Evolutionary conservation across 2,113 vertebrate genomes (phyloP).

Genomic region (Carlito syrichta): DNA sequence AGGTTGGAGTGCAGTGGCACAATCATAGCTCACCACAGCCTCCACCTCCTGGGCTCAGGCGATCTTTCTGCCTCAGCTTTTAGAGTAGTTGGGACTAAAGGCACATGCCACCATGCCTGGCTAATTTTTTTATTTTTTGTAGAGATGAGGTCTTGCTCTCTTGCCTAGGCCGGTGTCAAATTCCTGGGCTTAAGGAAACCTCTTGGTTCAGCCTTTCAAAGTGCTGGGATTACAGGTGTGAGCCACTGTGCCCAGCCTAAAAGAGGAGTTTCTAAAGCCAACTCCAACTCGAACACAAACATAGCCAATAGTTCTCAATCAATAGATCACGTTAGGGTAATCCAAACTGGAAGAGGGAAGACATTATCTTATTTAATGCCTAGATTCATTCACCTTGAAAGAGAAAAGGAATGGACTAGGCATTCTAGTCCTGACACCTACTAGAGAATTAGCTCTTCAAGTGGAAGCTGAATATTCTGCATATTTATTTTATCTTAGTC

Average conservation of each 20-base stretch:
- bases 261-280: constrained; percentile 86
- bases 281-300: constrained; percentile 95
- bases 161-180: too few relatives aligned
- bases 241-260: background rate
- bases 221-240: too few relatives aligned
- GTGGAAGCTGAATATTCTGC: constrained; percentile 91
- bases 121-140: too few relatives aligned
- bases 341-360: constrained; percentile 94
- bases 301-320: constrained; percentile 81
- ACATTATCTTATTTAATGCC: constrained; percentile 92
- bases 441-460: constrained; percentile 92
- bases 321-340: constrained; percentile 91
- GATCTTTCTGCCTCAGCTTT: too few relatives aligned
- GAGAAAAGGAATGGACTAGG: constrained; percentile 85
- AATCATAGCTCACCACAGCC: too few relatives aligned
- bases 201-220: too few relatives aligned
- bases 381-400: constrained; percentile 93
- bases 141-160: too few relatives aligned
- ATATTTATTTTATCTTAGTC: constrained; percentile 73
- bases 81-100: too few relatives aligned
- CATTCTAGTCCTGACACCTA: constrained; percentile 93
- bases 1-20: too few relatives aligned
- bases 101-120: too few relatives aligned
- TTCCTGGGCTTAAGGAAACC: too few relatives aligned
- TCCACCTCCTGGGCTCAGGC: too few relatives aligned